Percentiles rank a stretch among this genome's conserved stretches.
phyloP scores from a whole-genome alignment of 2,888 invertebrate genomes.

The Atherix ibis region DNA sequence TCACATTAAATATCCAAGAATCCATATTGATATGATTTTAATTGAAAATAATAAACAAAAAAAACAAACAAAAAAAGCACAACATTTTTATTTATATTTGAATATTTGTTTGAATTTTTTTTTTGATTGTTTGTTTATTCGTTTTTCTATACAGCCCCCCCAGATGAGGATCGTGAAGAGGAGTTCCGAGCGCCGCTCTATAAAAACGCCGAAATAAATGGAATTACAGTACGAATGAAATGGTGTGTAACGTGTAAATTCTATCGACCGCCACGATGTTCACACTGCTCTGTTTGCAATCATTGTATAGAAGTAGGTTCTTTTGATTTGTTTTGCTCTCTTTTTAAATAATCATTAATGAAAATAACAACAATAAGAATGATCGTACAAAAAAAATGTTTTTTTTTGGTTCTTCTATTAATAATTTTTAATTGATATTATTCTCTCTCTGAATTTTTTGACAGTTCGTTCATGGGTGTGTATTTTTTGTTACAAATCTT shows the following conservation, averaged over 20 bases:
- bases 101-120: slow-evolving; percentile 1
- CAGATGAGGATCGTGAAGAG: slow-evolving; percentile 94
- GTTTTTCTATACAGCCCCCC: slow-evolving; percentile 75
- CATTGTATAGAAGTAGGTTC: slow-evolving; percentile 82
- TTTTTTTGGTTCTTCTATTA: too few relatives aligned
- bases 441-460: neutral
- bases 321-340: too few relatives aligned
- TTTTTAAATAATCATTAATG: too few relatives aligned
- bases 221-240: slow-evolving; percentile 98
- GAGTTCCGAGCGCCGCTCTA: slow-evolving; percentile 93
- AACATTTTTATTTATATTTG: too few relatives aligned
- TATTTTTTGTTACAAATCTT: slow-evolving; percentile 1
- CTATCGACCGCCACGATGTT: slow-evolving; percentile 96
- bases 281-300: slow-evolving; percentile 98
- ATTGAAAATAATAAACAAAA: too few relatives aligned
- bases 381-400: too few relatives aligned
- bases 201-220: slow-evolving; percentile 95
- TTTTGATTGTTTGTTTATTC: neutral
- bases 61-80: too few relatives aligned
- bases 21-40: too few relatives aligned
- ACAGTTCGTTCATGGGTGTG: neutral
- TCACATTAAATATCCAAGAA: too few relatives aligned
- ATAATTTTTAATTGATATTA: too few relatives aligned
- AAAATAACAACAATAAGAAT: too few relatives aligned
- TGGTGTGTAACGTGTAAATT: slow-evolving; percentile 99